These are phyloP conservation scores for Sinocyclocheilus rhinocerous DNA, from an alignment of 2,113 vertebrate genomes.

Conservation along the genomic window DNA sequence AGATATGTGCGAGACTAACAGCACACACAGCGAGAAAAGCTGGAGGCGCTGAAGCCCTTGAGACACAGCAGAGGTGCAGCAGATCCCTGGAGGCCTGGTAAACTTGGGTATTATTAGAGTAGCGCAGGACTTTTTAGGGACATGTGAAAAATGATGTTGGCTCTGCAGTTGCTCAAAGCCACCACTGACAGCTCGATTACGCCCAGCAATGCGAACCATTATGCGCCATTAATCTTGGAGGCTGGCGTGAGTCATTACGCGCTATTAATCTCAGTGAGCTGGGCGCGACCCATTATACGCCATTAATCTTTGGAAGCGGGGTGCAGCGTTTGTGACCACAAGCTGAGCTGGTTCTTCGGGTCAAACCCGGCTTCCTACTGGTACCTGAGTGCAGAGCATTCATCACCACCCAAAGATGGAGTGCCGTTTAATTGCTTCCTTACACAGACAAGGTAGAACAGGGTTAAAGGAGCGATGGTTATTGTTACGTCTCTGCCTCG, in stretches of 20 bases:
- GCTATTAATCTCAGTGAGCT: conserved; percentile 60
- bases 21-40: conserved; percentile 11
- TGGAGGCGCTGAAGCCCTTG: neutral
- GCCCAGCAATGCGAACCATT: conserved; percentile 59
- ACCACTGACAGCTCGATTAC: conserved; percentile 62
- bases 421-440: conserved; percentile 57
- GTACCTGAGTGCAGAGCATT: conserved; percentile 39
- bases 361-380: conserved; percentile 44
- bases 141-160: conserved; percentile 55
- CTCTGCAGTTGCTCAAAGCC: conserved; percentile 59
- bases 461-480: conserved; percentile 41
- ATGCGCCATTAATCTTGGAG: conserved; percentile 64
- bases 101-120: neutral
- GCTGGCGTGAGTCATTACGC: conserved; percentile 55
- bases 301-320: conserved; percentile 56
- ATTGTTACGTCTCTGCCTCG: conserved; percentile 30
- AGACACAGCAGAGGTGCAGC: neutral
- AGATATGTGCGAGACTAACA: conserved; percentile 12
- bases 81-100: conserved; percentile 9
- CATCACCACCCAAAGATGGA: conserved; percentile 44
- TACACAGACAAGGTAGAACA: conserved; percentile 44
- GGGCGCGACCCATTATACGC: conserved; percentile 57
- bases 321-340: conserved; percentile 27
- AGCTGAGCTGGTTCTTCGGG: conserved; percentile 34
- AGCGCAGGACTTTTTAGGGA: conserved; percentile 32